Conservation (phyloP, 2,797 vertebrate genomes). For the Sylvia borin region DNA sequence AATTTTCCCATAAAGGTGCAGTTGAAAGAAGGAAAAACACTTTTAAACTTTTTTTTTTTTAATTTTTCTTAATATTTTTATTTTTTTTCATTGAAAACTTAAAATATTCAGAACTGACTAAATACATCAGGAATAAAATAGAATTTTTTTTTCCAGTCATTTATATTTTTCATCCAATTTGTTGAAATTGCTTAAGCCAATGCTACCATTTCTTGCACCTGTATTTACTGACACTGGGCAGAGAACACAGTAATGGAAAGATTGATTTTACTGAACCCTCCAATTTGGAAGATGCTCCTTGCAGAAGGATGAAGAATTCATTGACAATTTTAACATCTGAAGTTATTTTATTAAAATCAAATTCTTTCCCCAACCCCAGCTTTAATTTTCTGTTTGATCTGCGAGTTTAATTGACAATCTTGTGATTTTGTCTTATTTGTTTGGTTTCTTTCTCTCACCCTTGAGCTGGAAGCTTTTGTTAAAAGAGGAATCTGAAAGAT, state of each 20-base stretch:
- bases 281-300: background rate
- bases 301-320: background rate
- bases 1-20: background rate
- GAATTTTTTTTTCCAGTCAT: background rate
- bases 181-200: background rate
- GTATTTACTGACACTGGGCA: background rate
- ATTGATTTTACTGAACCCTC: background rate
- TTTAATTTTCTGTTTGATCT: background rate
- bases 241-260: background rate
- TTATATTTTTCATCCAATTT: background rate
- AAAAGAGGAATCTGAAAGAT: background rate
- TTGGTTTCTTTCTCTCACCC: background rate
- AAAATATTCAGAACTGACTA: background rate
- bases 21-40: background rate
- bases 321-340: background rate
- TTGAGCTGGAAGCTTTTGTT: background rate
- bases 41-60: background rate
- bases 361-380: fast-evolving
- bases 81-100: background rate
- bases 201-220: background rate
- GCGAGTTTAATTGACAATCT: background rate
- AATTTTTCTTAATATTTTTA: background rate
- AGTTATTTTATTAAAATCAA: background rate
- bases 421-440: background rate
- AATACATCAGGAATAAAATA: background rate